phyloP scores from a whole-genome alignment of 2,797 vertebrate species.

The Acanthis flammea region DNA sequence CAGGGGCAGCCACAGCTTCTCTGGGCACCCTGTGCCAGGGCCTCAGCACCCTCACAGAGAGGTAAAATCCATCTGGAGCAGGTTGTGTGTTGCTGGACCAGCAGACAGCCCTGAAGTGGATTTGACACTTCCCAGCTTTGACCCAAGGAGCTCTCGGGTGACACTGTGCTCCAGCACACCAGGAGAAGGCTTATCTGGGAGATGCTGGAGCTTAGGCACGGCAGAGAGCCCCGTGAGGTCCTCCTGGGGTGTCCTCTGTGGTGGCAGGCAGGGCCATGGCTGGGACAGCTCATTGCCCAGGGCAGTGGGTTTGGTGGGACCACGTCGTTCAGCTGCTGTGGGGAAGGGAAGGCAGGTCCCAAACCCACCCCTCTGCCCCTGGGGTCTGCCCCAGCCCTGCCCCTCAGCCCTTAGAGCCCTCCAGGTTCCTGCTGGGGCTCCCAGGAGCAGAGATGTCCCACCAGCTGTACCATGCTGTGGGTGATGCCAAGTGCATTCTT shows the following conservation, averaged over 20 bases:
- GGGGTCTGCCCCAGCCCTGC: background rate
- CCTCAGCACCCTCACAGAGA: fast-evolving
- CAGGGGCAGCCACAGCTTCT: background rate
- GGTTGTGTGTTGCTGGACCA: background rate
- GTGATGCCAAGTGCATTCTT: conserved; percentile 51
- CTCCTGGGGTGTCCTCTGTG: background rate
- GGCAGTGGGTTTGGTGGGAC: background rate
- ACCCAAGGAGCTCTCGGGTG: background rate
- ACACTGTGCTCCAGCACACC: background rate
- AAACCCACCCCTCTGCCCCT: background rate
- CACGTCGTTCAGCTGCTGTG: background rate
- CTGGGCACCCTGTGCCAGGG: background rate
- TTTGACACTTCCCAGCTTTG: background rate
- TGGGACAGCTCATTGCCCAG: background rate
- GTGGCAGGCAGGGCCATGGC: background rate
- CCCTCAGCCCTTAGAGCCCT: background rate
- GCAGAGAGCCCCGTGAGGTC: background rate
- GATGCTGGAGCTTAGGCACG: background rate
- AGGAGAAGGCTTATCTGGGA: background rate
- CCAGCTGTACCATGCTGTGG: conserved; percentile 2
- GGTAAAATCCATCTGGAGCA: background rate
- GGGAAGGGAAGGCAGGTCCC: background rate
- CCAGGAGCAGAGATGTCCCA: background rate
- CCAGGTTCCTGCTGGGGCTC: background rate
- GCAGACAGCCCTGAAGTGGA: no score